Evolutionary conservation across 2,113 vertebrate genomes (phyloP), one percentile per base, ranked within the genome.

Genomic region (Heterotis niloticus): DNA sequence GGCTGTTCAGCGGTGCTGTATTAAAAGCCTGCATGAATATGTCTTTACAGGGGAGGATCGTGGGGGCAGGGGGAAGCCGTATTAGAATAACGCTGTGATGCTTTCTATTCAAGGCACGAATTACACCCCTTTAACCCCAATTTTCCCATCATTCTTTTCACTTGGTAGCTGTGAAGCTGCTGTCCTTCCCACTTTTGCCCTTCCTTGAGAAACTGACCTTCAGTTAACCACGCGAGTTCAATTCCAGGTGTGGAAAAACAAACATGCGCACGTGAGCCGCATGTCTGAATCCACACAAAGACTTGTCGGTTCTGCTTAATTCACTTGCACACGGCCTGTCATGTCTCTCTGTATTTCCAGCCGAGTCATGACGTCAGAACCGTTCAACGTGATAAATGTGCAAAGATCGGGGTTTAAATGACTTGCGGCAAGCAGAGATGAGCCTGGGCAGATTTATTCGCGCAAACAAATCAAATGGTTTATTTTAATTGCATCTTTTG

Each of bases 381-480:
- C 20, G 2, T 16, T 62, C 66, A 72, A 52, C 17, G 3, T n/a
- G 44, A 68, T 28, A 73, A 79, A 83, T 56, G 80, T 29, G 66
- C 66, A 62, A 82, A 60, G 67, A 82, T 79, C 83, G 71, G 76
- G 70, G 69, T 79, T 84, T 83, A 82, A 86, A 86, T 82, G 79
- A 79, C 77, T 81, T 71, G 74, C 81, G 82, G 29, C 76, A 82
- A 81, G 85, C 87, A 79, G 84, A 77, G 79, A 80, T 75, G 82
- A 85, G 79, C 80, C 82, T 80, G 75, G 80, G 74, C 75, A 1
- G 5, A 67, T 88, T 84, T 81, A 68, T 83, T 87, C 80, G 82
- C 80, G 83, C 85, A 34, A 76, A 80, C 68, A 84, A 29, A 67
- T 74, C 70, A 76, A 24, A 10, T 79, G 80, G 83, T 82, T 83